phyloP scores from a whole-genome alignment of 1,140 invertebrate species.

The Bombyx mandarina region DNA sequence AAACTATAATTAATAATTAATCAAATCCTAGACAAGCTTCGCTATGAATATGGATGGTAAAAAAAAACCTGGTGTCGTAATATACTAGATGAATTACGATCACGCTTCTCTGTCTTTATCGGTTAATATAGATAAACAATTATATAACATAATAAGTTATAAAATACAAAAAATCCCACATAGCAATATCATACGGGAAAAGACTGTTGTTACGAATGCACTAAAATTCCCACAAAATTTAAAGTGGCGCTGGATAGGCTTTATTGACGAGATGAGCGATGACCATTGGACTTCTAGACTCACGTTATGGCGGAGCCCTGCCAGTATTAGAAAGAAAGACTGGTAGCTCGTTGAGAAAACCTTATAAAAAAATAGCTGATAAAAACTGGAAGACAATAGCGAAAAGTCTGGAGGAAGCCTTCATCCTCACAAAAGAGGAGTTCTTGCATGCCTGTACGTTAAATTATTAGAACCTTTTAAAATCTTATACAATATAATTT shows the following conservation, averaged over 20 bases:
- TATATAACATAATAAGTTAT: no score
- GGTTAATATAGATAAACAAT: no score
- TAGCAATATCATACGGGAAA: slow-evolving; percentile 2
- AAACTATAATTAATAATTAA: no score
- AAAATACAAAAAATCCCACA: slow-evolving; percentile 4
- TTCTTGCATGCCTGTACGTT: background rate
- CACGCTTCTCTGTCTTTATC: no score
- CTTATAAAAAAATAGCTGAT: background rate
- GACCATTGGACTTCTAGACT: background rate
- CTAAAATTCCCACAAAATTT: slow-evolving; percentile 2
- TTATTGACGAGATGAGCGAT: background rate
- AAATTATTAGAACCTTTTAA: background rate
- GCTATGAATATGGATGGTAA: no score
- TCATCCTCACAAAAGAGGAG: background rate
- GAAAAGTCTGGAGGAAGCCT: background rate
- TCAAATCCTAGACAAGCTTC: no score
- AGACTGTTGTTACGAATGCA: slow-evolving; percentile 4
- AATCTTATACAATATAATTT: background rate
- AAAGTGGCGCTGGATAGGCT: background rate
- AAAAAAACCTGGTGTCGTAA: no score
- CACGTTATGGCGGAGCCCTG: background rate
- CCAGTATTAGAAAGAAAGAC: background rate
- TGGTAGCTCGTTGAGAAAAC: background rate
- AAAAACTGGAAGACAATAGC: background rate
- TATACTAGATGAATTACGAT: no score